A percentile compares a stretch with the other conserved stretches of the same genome.
These are phyloP conservation scores for Phyllostomus discolor DNA, from an alignment of 2,113 vertebrate genomes.

Conservation along the genomic window DNA sequence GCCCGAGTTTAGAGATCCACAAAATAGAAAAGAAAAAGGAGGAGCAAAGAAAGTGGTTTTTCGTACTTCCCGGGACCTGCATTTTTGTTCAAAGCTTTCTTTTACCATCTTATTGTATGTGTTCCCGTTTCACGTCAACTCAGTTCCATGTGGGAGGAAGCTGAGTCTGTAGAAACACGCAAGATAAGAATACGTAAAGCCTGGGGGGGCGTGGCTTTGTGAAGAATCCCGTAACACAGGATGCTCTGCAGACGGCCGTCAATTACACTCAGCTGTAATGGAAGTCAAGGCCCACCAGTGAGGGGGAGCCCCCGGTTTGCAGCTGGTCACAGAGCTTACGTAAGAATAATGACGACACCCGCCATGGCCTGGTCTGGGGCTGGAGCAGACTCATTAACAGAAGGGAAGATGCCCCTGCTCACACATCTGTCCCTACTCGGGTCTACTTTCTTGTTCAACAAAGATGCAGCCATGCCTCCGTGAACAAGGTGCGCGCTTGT, in stretches of 20 bases:
- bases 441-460: background rate
- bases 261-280: background rate
- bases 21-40: background rate
- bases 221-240: background rate
- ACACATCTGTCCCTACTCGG: background rate
- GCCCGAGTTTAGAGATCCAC: background rate
- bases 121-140: background rate
- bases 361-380: background rate
- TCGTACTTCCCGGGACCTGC: background rate
- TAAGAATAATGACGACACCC: background rate
- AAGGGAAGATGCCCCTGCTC: no score
- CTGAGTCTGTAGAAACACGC: background rate
- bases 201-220: background rate
- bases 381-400: background rate
- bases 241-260: background rate
- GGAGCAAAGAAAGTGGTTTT: background rate
- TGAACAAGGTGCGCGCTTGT: background rate
- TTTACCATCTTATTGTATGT: background rate
- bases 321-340: background rate
- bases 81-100: background rate
- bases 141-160: background rate
- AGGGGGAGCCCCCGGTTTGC: background rate
- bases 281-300: background rate
- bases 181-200: background rate
- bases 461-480: background rate